Evolutionary conservation across 53 echinoderm and acorn worm species (phyloP).

Genomic region (Hippasteria phrygiana): DNA sequence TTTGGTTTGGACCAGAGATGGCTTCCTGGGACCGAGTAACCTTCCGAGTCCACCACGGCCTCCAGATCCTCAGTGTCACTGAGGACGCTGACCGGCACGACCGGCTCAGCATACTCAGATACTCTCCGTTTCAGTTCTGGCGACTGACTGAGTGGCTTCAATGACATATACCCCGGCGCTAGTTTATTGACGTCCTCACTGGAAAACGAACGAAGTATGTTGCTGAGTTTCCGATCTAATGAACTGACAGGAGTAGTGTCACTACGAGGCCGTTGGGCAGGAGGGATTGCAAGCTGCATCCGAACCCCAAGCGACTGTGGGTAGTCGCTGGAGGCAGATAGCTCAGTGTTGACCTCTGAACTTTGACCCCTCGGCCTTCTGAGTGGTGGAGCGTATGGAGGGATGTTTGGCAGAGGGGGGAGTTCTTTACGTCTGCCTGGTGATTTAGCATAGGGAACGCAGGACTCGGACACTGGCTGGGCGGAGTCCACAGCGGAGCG

Average conservation of each 20-base stretch:
- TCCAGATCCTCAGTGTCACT: neutral
- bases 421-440: conserved; percentile 23
- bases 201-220: conserved; percentile 22
- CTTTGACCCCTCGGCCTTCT: neutral
- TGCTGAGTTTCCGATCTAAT: neutral
- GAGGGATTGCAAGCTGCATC: neutral
- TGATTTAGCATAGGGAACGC: neutral
- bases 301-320: too few relatives aligned
- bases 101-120: conserved; percentile 39
- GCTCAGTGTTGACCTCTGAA: neutral
- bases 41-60: conserved; percentile 70
- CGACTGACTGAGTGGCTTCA: neutral
- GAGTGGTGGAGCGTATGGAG: conserved; percentile 28
- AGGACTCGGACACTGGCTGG: neutral
- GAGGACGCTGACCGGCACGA: conserved; percentile 53
- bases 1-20: conserved; percentile 73
- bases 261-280: conserved; percentile 8
- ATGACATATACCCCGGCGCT: neutral
- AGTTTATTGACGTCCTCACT: conserved; percentile 40
- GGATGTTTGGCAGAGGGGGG: conserved; percentile 24
- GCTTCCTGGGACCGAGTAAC: conserved; percentile 90
- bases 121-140: neutral
- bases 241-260: neutral
- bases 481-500: too few relatives aligned
- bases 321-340: neutral